Evolutionary conservation across 2,888 invertebrate species (phyloP).

Genomic region (Rapana venosa): DNA sequence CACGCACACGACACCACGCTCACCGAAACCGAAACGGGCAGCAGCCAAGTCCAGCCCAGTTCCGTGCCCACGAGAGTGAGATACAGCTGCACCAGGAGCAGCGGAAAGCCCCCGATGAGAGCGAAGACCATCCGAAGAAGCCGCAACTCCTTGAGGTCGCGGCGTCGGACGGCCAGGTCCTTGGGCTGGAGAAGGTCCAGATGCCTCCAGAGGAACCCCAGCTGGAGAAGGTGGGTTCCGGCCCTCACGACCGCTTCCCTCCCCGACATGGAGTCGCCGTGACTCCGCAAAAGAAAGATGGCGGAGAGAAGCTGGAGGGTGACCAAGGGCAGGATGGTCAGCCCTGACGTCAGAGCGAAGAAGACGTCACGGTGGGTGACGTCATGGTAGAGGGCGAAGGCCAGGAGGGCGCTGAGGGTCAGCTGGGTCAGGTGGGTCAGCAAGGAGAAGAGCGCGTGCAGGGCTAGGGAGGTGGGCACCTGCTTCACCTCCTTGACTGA

Average conservation of each 20-base stretch:
- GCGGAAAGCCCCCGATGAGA: slow-evolving; percentile 92
- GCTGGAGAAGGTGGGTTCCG: slow-evolving; percentile 77
- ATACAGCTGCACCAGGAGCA: slow-evolving; percentile 90
- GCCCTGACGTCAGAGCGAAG: slow-evolving; percentile 84
- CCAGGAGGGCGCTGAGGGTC: slow-evolving; percentile 64
- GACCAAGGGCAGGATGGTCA: slow-evolving; percentile 86
- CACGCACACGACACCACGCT: slow-evolving; percentile 92
- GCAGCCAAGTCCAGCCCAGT: slow-evolving; percentile 76
- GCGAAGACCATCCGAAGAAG: slow-evolving; percentile 91
- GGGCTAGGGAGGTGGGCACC: not conserved
- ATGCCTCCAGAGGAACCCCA: slow-evolving; percentile 83
- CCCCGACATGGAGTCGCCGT: slow-evolving; percentile 57
- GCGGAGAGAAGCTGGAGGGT: slow-evolving; percentile 82
- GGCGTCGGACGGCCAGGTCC: slow-evolving; percentile 86
- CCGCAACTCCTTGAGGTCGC: slow-evolving; percentile 86
- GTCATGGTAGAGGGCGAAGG: slow-evolving; percentile 80
- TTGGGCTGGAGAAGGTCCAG: slow-evolving; percentile 87
- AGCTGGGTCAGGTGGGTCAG: slow-evolving; percentile 64
- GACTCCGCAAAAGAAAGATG: slow-evolving; percentile 58
- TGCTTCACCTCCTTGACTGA: no score
- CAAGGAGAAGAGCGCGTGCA: slow-evolving; percentile 61
- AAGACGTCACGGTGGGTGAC: slow-evolving; percentile 81
- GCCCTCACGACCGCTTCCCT: slow-evolving; percentile 82
- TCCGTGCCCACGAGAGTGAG: slow-evolving; percentile 80
- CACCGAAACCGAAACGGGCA: slow-evolving; percentile 85